A percentile compares a stretch with the other conserved stretches of the same genome.
These are phyloP conservation scores for Dendropsophus ebraccatus DNA, from an alignment of 2,113 vertebrate species.

Conservation along the genomic window DNA sequence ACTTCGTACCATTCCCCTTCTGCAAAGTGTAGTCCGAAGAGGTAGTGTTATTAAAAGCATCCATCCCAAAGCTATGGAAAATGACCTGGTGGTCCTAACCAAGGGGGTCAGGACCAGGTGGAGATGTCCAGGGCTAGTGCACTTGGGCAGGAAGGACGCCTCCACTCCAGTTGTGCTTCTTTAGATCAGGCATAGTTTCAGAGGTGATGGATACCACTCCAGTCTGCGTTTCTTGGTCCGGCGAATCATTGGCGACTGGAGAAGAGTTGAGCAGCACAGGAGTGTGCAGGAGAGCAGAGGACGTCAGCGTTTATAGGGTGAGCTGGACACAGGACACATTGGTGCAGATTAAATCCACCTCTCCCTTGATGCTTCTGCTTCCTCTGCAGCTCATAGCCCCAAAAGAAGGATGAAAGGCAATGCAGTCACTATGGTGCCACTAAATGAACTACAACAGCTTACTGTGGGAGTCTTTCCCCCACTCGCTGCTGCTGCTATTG, in stretches of 20 bases:
- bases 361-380: neutral
- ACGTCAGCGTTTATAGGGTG: conserved; percentile 68
- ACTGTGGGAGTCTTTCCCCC: conserved; percentile 22
- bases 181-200: conserved; percentile 74
- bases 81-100: neutral
- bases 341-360: neutral
- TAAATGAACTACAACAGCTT: conserved; percentile 27
- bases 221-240: conserved; percentile 68
- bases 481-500: neutral
- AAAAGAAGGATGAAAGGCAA: conserved; percentile 6
- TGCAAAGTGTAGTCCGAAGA: conserved; percentile 70
- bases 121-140: neutral
- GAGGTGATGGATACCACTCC: conserved; percentile 58
- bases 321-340: conserved; percentile 25
- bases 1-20: conserved; percentile 67
- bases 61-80: conserved; percentile 69
- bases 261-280: conserved; percentile 69
- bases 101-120: neutral
- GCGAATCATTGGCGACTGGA: conserved; percentile 72
- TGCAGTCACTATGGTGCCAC: conserved; percentile 15
- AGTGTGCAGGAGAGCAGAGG: conserved; percentile 74
- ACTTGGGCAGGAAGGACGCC: conserved; percentile 62
- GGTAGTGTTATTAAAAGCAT: conserved; percentile 77
- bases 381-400: neutral
- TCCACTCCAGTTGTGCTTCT: conserved; percentile 62